These are phyloP conservation scores for Poecilus cupreus DNA, from an alignment of 2,888 invertebrate genomes.

Conservation along the genomic window DNA sequence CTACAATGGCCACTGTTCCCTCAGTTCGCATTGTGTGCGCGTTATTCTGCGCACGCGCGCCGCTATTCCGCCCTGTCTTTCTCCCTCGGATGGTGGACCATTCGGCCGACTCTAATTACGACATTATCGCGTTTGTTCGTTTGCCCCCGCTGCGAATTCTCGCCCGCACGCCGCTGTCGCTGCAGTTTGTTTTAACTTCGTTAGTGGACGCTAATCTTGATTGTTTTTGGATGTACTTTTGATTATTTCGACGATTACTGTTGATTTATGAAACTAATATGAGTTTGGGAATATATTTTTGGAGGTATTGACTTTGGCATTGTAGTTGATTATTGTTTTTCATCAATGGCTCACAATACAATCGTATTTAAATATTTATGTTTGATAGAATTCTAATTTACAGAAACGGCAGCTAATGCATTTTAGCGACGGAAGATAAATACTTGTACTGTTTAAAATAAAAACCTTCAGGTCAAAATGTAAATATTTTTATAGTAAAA, in stretches of 20 bases:
- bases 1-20: conserved; percentile 54
- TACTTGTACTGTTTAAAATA: not conserved
- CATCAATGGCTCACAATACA: too few species aligned
- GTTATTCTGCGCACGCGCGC: conserved; percentile 35
- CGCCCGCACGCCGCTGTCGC: conserved; percentile 10
- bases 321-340: not conserved
- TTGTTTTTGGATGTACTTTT: conserved; percentile 20
- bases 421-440: not conserved
- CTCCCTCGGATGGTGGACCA: not conserved
- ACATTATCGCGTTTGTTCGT: conserved; percentile 53
- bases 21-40: conserved; percentile 32
- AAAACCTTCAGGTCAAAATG: not conserved
- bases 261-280: not conserved
- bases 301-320: not conserved
- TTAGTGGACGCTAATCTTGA: conserved; percentile 33
- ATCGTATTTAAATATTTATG: too few species aligned
- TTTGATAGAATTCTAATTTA: too few species aligned
- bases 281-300: not conserved
- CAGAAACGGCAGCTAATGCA: not conserved
- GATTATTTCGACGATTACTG: conserved; percentile 7
- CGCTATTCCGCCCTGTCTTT: not conserved
- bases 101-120: conserved; percentile 47
- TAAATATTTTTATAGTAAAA: not conserved
- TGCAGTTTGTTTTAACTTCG: conserved; percentile 44
- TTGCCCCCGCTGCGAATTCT: conserved; percentile 31